Evolutionary conservation across 2,797 vertebrate genomes (phyloP).

Genomic region (Martes flavigula): DNA sequence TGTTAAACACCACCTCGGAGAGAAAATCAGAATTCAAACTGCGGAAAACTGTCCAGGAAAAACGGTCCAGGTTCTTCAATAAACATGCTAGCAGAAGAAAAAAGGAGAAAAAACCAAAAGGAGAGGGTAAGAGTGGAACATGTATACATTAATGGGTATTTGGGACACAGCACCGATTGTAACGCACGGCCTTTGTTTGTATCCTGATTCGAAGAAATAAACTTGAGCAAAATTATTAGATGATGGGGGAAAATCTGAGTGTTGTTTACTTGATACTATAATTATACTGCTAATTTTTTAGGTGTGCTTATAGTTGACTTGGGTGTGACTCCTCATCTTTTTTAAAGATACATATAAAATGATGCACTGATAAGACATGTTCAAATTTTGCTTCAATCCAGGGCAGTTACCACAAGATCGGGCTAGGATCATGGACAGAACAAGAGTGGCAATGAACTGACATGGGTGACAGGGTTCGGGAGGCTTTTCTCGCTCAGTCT

Average conservation of each 20-base stretch:
- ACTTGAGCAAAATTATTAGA: not conserved
- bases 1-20: not conserved
- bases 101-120: not conserved
- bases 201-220: not conserved
- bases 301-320: not conserved
- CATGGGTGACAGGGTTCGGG: not conserved
- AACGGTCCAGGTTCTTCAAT: not conserved
- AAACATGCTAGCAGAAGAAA: not conserved
- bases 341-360: not conserved
- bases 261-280: not conserved
- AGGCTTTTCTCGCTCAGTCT: not conserved
- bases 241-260: not conserved
- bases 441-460: fast-evolving
- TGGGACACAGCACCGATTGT: fast-evolving
- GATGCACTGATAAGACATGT: fast-evolving
- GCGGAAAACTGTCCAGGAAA: not conserved
- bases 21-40: not conserved
- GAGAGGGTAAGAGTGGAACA: not conserved
- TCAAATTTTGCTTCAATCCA: not conserved
- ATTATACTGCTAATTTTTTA: not conserved
- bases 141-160: no score
- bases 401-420: not conserved
- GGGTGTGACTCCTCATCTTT: not conserved
- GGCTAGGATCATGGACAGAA: not conserved
- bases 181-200: not conserved